phyloP scores from a whole-genome alignment of 2,888 invertebrate species.

The Teinopalpus imperialis region DNA sequence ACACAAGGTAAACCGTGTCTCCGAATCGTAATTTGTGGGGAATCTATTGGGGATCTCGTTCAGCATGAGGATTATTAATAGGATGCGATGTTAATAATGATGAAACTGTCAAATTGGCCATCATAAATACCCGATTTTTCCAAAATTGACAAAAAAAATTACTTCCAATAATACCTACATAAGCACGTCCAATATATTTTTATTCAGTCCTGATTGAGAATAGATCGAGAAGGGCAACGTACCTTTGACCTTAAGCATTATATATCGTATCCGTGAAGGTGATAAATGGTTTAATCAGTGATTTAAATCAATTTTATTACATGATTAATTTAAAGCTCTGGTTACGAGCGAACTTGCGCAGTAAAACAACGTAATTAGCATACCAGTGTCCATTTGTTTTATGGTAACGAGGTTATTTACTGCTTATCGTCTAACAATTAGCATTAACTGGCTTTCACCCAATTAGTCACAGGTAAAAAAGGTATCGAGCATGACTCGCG shows the following conservation, averaged over 20 bases:
- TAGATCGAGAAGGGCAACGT: neutral
- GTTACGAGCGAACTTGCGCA: constrained; percentile 7
- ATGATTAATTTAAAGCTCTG: constrained; percentile 1
- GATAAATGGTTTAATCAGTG: constrained; percentile 5
- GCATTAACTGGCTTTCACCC: constrained; percentile 19
- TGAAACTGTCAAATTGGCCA: no score
- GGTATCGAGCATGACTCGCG: constrained; percentile 9
- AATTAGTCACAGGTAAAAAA: constrained; percentile 20
- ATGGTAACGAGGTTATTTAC: constrained; percentile 17
- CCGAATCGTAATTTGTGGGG: no score
- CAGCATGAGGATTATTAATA: no score
- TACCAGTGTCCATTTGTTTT: constrained; percentile 18
- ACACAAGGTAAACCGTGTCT: no score
- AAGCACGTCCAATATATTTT: no score
- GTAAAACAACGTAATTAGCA: constrained; percentile 15
- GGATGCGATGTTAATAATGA: no score
- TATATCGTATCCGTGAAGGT: neutral
- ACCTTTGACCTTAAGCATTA: neutral
- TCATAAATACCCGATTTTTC: no score
- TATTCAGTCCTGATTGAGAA: no score
- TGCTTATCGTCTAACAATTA: constrained; percentile 19
- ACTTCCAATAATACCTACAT: no score
- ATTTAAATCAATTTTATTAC: constrained; percentile 10
- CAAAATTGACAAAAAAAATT: no score
- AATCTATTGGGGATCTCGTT: no score